Evolutionary conservation across 2,797 vertebrate genomes (phyloP).

Genomic region (Chiroxiphia lanceolata): DNA sequence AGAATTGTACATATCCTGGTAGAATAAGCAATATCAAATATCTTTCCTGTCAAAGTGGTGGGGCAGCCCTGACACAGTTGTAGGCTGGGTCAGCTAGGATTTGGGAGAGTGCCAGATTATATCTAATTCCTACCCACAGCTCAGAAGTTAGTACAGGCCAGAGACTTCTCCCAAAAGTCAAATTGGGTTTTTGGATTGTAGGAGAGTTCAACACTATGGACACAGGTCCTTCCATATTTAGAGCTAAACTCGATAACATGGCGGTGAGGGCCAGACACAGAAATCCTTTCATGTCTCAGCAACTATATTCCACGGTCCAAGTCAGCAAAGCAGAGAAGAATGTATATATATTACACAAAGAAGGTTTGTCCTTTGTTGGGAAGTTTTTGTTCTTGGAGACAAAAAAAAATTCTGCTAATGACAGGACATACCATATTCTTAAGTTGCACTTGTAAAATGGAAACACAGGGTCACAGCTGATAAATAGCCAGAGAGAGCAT

Average conservation of each 20-base stretch:
- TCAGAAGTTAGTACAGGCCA: neutral
- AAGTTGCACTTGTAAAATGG: neutral
- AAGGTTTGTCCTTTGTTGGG: neutral
- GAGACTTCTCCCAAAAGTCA: neutral
- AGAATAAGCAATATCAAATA: neutral
- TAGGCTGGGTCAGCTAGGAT: neutral
- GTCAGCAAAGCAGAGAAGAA: neutral
- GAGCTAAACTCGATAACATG: neutral
- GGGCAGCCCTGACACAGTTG: neutral
- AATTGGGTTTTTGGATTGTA: accelerated
- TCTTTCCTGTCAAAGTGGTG: neutral
- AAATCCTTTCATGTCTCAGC: neutral
- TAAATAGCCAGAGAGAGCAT: neutral
- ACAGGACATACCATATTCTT: neutral
- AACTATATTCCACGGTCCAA: neutral
- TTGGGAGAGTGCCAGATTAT: neutral
- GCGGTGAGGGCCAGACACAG: neutral
- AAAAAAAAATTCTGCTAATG: neutral
- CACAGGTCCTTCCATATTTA: neutral
- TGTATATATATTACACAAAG: neutral
- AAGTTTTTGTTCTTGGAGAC: neutral
- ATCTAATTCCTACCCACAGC: neutral
- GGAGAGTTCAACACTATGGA: neutral
- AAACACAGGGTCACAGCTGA: constrained; percentile 11
- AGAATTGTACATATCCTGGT: neutral